A percentile compares a stretch with the other conserved stretches of the same genome.
These are phyloP conservation scores for Drosophila azteca DNA, from an alignment of 1,140 invertebrate genomes.

Conservation along the genomic window DNA sequence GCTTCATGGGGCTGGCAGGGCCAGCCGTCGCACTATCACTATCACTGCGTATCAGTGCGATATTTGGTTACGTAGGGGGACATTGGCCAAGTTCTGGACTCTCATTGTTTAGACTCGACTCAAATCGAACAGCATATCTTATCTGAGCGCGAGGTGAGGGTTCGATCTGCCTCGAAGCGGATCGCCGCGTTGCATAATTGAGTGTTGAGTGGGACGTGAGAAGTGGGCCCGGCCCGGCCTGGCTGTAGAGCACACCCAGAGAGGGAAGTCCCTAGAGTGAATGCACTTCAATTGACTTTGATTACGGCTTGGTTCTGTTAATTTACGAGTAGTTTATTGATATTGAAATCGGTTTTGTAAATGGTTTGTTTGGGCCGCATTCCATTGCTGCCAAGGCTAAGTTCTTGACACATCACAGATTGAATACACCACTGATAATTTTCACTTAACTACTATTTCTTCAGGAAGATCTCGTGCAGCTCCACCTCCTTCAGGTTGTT, in stretches of 20 bases:
- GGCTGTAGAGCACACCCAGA: neutral
- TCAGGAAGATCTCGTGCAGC: conserved; percentile 64
- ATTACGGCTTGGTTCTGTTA: conserved; percentile 13
- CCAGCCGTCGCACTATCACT: neutral
- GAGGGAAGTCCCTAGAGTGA: neutral
- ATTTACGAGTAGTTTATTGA: conserved; percentile 4
- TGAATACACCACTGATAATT: conserved; percentile 39
- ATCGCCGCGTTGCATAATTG: conserved; percentile 1
- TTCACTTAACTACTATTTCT: conserved; percentile 36
- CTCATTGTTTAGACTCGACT: conserved; percentile 21
- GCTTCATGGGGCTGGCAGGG: too few species aligned
- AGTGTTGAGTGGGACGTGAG: neutral
- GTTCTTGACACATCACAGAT: conserved; percentile 78
- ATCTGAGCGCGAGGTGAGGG: conserved; percentile 6
- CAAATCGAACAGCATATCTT: neutral
- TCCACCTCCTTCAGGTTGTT: conserved; percentile 69
- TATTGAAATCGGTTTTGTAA: conserved; percentile 31
- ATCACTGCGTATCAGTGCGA: conserved; percentile 18
- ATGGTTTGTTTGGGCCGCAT: conserved; percentile 50
- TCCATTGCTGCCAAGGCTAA: conserved; percentile 66
- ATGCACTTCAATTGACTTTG: conserved; percentile 44
- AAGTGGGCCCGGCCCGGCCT: neutral
- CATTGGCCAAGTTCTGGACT: conserved; percentile 10
- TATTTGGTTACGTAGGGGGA: conserved; percentile 13
- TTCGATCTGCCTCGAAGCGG: neutral